Evolutionary conservation across 2,797 vertebrate genomes (phyloP).

Genomic region (Bradypodion pumilum): DNA sequence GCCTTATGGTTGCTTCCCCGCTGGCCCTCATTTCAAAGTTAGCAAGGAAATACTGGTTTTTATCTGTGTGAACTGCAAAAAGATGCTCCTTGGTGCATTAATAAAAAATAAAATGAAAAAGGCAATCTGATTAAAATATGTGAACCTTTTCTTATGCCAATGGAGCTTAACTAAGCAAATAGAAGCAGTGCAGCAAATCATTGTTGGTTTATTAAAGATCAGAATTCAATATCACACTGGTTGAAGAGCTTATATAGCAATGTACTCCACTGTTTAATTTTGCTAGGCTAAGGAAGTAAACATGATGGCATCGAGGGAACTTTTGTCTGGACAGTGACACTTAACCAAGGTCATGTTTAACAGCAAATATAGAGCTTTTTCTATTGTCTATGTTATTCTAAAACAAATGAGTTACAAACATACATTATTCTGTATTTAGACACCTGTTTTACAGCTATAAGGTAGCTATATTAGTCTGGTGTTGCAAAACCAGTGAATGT

Average conservation of each 20-base stretch:
- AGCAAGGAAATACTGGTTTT: conserved; percentile 38
- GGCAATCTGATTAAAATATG: conserved; percentile 79
- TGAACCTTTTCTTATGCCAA: conserved; percentile 69
- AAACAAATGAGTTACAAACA: neutral
- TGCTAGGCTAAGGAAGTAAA: conserved; percentile 70
- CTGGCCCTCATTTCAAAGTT: conserved; percentile 43
- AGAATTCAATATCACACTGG: conserved; percentile 79
- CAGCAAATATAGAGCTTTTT: conserved; percentile 7
- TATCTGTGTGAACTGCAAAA: conserved; percentile 48
- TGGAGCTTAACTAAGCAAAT: conserved; percentile 80
- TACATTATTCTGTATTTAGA: neutral
- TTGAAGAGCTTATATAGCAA: conserved; percentile 68
- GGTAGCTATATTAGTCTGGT: no score
- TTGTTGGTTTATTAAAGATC: conserved; percentile 82
- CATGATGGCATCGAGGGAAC: conserved; percentile 42
- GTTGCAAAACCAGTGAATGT: no score
- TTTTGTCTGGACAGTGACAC: conserved; percentile 54
- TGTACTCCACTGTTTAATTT: conserved; percentile 66
- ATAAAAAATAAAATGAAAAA: conserved; percentile 79
- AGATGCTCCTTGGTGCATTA: conserved; percentile 63
- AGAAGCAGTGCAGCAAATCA: conserved; percentile 77
- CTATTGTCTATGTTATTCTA: neutral
- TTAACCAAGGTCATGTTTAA: conserved; percentile 44
- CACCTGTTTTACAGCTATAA: neutral
- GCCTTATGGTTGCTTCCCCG: conserved; percentile 29